These are phyloP conservation scores for Anthonomus grandis DNA, from an alignment of 1,140 invertebrate species.

Conservation along the genomic window DNA sequence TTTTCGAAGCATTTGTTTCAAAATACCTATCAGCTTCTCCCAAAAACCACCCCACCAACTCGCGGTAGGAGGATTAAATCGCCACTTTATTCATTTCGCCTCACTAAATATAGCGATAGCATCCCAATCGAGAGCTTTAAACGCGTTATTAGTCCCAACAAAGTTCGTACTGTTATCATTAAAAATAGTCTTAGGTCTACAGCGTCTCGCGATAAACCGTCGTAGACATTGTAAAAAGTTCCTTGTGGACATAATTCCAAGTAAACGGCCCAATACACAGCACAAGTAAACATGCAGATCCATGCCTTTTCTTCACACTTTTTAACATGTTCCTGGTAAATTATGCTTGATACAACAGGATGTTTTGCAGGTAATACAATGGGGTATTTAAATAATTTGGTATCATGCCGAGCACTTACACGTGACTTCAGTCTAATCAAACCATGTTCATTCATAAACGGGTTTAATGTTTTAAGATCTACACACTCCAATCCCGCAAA, in stretches of 20 bases:
- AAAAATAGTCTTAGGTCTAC: too few species aligned
- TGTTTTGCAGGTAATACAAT: constrained; percentile 37
- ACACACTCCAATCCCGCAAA: not conserved
- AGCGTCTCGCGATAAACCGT: too few species aligned
- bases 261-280: constrained; percentile 43
- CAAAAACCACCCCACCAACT: constrained; percentile 45
- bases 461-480: too few species aligned
- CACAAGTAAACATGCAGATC: constrained; percentile 37
- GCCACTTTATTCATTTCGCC: constrained; percentile 39
- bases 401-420: constrained; percentile 32
- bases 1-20: constrained; percentile 39
- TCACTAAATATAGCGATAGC: constrained; percentile 15
- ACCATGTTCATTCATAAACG: constrained; percentile 4
- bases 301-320: constrained; percentile 18
- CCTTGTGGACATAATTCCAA: too few species aligned
- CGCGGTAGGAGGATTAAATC: constrained; percentile 44
- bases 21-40: constrained; percentile 35
- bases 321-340: constrained; percentile 8
- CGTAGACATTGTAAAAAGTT: too few species aligned
- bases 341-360: constrained; percentile 16
- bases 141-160: constrained; percentile 34
- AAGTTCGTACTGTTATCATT: constrained; percentile 45
- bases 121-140: constrained; percentile 34
- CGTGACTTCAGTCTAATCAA: constrained; percentile 33
- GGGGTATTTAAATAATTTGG: constrained; percentile 31